These are phyloP conservation scores for Solen grandis DNA, from an alignment of 1,140 invertebrate species.

Conservation along the genomic window DNA sequence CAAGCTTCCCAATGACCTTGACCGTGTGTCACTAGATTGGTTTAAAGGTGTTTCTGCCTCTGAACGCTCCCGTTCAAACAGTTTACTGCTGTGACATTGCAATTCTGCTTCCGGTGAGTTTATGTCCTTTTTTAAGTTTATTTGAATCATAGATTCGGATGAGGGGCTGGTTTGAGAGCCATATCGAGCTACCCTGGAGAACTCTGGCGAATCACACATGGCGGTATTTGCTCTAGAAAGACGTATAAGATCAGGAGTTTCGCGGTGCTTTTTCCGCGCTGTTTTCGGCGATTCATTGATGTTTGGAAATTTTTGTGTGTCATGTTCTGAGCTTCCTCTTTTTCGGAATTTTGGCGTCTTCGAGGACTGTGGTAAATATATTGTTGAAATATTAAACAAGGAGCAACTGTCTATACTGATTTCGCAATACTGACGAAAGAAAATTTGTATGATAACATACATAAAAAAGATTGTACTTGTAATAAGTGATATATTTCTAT, in stretches of 20 bases:
- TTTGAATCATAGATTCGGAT: not conserved
- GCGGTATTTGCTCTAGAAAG: slow-evolving; percentile 3
- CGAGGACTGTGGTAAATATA: slow-evolving; percentile 2
- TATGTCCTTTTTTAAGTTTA: not conserved
- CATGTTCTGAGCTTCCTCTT: not conserved
- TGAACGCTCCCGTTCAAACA: not conserved
- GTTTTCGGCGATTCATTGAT: not conserved
- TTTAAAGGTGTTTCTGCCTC: not conserved
- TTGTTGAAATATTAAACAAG: too few relatives aligned
- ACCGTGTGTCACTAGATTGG: not conserved
- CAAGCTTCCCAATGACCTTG: not conserved
- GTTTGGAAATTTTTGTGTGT: not conserved
- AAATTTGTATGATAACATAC: too few relatives aligned
- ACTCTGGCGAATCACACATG: slow-evolving; percentile 16
- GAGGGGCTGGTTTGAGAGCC: slow-evolving; percentile 4
- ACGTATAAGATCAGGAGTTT: slow-evolving; percentile 6
- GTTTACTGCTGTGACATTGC: not conserved
- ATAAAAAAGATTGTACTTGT: too few relatives aligned
- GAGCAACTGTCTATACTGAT: too few relatives aligned
- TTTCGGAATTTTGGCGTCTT: not conserved
- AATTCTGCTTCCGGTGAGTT: not conserved
- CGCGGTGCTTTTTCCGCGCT: not conserved
- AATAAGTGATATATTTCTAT: too few relatives aligned
- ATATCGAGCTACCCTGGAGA: not conserved
- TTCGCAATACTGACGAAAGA: too few relatives aligned